Evolutionary conservation across 2,797 vertebrate species (phyloP).

Genomic region (Amphiprion clarkii): DNA sequence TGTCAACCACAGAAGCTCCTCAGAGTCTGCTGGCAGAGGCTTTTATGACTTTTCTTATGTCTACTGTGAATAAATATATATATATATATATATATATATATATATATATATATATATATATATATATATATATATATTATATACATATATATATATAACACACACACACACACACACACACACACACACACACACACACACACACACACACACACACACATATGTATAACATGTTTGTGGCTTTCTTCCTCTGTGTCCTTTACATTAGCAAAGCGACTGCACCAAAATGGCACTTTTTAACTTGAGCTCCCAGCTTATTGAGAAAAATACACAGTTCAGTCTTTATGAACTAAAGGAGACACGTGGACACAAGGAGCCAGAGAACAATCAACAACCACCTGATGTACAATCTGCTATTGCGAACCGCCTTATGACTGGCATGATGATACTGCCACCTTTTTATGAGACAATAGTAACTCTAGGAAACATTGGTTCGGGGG

Average conservation of each 20-base stretch:
- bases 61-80: conserved; percentile 91
- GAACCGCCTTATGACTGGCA: not conserved
- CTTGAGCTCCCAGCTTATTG: too few relatives aligned
- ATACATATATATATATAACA: too few relatives aligned
- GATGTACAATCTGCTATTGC: not conserved
- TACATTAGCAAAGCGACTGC: not conserved
- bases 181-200: too few relatives aligned
- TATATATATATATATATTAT: not conserved
- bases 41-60: conserved; percentile 96
- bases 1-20: conserved; percentile 89
- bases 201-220: too few relatives aligned
- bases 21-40: conserved; percentile 63
- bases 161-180: too few relatives aligned
- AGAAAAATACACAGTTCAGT: too few relatives aligned
- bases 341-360: not conserved
- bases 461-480: not conserved
- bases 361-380: not conserved
- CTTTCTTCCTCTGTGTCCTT: not conserved
- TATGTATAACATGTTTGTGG: not conserved
- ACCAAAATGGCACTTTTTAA: not conserved
- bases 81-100: conserved; percentile 72
- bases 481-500: not conserved
- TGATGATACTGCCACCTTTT: not conserved
- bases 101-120: conserved; percentile 81
- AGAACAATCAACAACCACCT: not conserved